A percentile compares a stretch with the other conserved stretches of the same genome.
Evolutionary conservation across 2,888 invertebrate genomes (phyloP).

Genomic region (Cyrtodaria siliqua): DNA sequence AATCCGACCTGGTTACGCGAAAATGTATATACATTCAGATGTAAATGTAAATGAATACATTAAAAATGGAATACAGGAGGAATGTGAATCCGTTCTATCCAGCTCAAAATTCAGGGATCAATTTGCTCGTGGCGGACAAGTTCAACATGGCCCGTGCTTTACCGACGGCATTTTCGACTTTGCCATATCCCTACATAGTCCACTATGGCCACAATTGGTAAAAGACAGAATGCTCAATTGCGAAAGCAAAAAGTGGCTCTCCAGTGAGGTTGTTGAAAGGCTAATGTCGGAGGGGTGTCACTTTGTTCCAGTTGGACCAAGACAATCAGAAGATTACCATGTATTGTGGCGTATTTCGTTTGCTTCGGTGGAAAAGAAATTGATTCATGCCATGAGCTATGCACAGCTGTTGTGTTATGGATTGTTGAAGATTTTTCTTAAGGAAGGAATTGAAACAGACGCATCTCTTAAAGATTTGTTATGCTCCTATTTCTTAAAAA

Average conservation of each 20-base stretch:
- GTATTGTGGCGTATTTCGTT: conserved; percentile 26
- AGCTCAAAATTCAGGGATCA: conserved; percentile 20
- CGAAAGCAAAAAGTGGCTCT: neutral
- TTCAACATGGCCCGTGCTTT: conserved; percentile 21
- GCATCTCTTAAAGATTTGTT: neutral
- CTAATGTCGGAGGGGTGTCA: conserved; percentile 11
- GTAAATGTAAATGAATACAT: conserved; percentile 11
- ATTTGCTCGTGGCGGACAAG: conserved; percentile 11
- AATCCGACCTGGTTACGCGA: conserved; percentile 17
- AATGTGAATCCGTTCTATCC: conserved; percentile 1
- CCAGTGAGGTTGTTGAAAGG: neutral
- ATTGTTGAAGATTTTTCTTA: conserved; percentile 20
- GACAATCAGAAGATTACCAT: conserved; percentile 6
- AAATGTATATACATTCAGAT: neutral
- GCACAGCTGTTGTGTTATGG: conserved; percentile 18
- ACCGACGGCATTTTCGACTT: conserved; percentile 25
- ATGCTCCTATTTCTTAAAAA: conserved; percentile 25
- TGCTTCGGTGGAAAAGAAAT: conserved; percentile 10
- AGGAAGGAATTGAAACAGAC: conserved; percentile 7
- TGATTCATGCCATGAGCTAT: conserved; percentile 16
- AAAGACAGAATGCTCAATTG: neutral
- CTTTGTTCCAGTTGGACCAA: conserved; percentile 30
- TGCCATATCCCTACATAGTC: conserved; percentile 16
- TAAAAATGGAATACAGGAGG: neutral
- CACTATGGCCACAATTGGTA: conserved; percentile 2